These are phyloP conservation scores for Sipha flava DNA, from an alignment of 1,140 invertebrate species.

Conservation along the genomic window DNA sequence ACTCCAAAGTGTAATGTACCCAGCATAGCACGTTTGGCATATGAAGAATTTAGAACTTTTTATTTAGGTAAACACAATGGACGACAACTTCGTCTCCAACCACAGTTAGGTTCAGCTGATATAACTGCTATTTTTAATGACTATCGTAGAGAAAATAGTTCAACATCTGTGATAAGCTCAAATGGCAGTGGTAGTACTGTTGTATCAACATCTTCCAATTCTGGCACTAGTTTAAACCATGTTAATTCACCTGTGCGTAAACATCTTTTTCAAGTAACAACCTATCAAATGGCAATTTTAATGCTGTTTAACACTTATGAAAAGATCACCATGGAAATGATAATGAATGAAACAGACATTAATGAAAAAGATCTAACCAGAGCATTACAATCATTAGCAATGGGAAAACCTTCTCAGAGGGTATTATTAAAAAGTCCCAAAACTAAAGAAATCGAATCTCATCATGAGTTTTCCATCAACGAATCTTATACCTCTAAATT, in stretches of 20 bases:
- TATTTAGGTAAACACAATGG: slow-evolving; percentile 98
- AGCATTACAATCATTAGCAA: slow-evolving; percentile 91
- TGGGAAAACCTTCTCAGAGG: slow-evolving; percentile 93
- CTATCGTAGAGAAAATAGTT: slow-evolving; percentile 50
- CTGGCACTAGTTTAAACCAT: slow-evolving; percentile 7
- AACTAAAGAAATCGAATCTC: slow-evolving; percentile 92
- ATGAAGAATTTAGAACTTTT: slow-evolving; percentile 91
- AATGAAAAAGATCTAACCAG: slow-evolving; percentile 91
- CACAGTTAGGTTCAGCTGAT: slow-evolving; percentile 93
- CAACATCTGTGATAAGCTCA: slow-evolving; percentile 34
- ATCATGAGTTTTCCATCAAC: slow-evolving; percentile 90
- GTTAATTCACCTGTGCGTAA: slow-evolving; percentile 51
- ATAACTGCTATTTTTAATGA: slow-evolving; percentile 92
- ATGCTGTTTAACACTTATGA: slow-evolving; percentile 95
- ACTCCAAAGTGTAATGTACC: slow-evolving; percentile 92
- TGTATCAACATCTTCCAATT: slow-evolving; percentile 6
- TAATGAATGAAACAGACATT: slow-evolving; percentile 86
- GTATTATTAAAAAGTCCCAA: slow-evolving; percentile 87
- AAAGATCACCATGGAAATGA: slow-evolving; percentile 76
- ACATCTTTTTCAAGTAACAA: slow-evolving; percentile 82
- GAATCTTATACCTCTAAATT: slow-evolving; percentile 97
- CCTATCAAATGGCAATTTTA: slow-evolving; percentile 95
- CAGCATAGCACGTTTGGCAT: slow-evolving; percentile 76
- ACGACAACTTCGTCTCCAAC: slow-evolving; percentile 90
- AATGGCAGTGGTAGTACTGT: slow-evolving; percentile 15